These are phyloP conservation scores for Empidonax alnorum DNA, from an alignment of 2,113 vertebrate genomes.

Conservation along the genomic window DNA sequence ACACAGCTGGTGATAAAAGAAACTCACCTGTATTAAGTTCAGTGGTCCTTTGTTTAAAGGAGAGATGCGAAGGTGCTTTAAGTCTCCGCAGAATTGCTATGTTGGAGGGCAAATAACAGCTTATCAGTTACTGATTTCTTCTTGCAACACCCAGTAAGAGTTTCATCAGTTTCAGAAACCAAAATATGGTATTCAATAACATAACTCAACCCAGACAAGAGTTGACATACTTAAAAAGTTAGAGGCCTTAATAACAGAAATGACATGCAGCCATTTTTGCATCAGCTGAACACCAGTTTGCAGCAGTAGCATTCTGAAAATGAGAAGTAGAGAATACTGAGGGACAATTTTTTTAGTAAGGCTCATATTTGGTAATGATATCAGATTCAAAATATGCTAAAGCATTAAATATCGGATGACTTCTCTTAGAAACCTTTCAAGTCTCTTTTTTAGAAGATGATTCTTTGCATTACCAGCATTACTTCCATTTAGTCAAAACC, in stretches of 20 bases:
- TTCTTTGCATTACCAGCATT: not conserved
- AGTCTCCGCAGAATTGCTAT: not conserved
- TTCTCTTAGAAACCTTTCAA: not conserved
- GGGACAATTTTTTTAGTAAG: not conserved
- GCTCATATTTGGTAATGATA: not conserved
- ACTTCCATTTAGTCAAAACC: not conserved
- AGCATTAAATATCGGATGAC: not conserved
- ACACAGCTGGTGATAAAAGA: not conserved
- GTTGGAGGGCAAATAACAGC: not conserved
- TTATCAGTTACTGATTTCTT: not conserved
- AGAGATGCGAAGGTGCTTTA: not conserved
- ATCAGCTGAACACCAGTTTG: not conserved
- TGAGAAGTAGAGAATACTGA: not conserved
- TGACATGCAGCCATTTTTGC: not conserved
- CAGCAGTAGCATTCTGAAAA: not conserved
- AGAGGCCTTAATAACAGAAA: not conserved
- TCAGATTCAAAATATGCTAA: not conserved
- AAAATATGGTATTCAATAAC: not conserved
- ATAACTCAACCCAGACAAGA: not conserved
- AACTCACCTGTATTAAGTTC: not conserved
- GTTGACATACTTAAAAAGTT: not conserved
- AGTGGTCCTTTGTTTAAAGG: fast-evolving
- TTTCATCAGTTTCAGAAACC: not conserved
- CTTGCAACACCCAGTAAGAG: not conserved
- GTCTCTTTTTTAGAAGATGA: not conserved